phyloP scores from a whole-genome alignment of 2,113 vertebrate genomes.

The Numenius arquata region DNA sequence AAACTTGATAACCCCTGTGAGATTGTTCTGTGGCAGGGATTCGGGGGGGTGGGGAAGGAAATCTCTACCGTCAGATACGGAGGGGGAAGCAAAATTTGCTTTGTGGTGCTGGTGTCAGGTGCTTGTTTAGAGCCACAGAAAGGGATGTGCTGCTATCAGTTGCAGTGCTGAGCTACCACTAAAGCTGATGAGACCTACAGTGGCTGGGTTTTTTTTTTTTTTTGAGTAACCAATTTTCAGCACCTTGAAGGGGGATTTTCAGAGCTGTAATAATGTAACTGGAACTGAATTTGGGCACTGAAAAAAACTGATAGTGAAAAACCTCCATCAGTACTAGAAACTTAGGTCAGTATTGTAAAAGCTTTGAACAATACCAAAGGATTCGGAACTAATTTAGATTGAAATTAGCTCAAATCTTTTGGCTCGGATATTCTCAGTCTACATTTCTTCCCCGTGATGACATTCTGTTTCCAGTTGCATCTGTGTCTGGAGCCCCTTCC shows the following conservation, averaged over 20 bases:
- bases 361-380: background rate
- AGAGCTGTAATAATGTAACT: background rate
- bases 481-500: conserved; percentile 1
- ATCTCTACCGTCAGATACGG: background rate
- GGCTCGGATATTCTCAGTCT: background rate
- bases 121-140: background rate
- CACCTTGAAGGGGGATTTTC: background rate
- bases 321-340: background rate
- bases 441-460: background rate
- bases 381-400: background rate
- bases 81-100: background rate
- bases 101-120: background rate
- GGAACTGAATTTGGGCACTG: background rate
- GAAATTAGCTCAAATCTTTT: background rate
- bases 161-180: background rate
- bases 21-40: background rate
- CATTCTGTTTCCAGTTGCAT: background rate
- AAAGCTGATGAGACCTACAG: background rate
- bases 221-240: background rate
- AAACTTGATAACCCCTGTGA: background rate
- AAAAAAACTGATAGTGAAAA: background rate
- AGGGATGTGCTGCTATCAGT: background rate
- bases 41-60: background rate
- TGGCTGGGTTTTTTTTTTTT: background rate
- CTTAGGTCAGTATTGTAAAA: background rate